These are phyloP conservation scores for Choristoneura fumiferana DNA, from an alignment of 1,140 invertebrate genomes.

Conservation along the genomic window DNA sequence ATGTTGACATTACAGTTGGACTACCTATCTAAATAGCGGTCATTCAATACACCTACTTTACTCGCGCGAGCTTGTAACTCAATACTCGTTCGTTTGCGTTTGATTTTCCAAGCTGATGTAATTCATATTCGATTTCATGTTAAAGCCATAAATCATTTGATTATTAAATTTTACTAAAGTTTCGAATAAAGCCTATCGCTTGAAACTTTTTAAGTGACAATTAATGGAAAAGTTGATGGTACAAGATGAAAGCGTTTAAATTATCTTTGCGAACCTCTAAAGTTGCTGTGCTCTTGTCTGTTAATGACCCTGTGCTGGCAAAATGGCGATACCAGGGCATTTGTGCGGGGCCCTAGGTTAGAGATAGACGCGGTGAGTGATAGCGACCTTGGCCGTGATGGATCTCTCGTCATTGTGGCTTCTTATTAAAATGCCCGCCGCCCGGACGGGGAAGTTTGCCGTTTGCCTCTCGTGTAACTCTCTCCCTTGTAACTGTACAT, in stretches of 20 bases:
- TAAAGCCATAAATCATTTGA: background rate
- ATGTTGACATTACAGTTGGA: conserved; percentile 6
- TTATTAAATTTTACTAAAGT: background rate
- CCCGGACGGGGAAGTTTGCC: background rate
- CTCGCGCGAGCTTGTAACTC: background rate
- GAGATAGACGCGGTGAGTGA: conserved; percentile 37
- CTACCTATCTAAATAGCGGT: background rate
- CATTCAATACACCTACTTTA: conserved; percentile 5
- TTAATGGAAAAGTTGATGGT: conserved; percentile 15
- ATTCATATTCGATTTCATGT: background rate
- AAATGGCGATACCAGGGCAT: conserved; percentile 26
- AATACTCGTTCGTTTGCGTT: background rate
- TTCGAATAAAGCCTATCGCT: conserved; percentile 8
- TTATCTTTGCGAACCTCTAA: background rate
- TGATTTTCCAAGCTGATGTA: background rate
- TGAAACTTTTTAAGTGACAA: conserved; percentile 16
- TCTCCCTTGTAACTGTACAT: conserved; percentile 1
- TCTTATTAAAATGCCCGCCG: conserved; percentile 32
- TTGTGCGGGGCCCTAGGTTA: conserved; percentile 28
- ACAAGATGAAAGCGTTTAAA: conserved; percentile 2
- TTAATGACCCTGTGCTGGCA: conserved; percentile 29
- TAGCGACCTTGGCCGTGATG: conserved; percentile 41
- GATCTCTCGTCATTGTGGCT: conserved; percentile 30
- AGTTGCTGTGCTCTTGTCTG: background rate
- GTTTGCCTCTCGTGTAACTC: no score